Percentiles rank a stretch among this genome's conserved stretches.
phyloP scores from a whole-genome alignment of 37 sponge, comb jelly and placozoan genomes.

The Sycon ciliatum region DNA sequence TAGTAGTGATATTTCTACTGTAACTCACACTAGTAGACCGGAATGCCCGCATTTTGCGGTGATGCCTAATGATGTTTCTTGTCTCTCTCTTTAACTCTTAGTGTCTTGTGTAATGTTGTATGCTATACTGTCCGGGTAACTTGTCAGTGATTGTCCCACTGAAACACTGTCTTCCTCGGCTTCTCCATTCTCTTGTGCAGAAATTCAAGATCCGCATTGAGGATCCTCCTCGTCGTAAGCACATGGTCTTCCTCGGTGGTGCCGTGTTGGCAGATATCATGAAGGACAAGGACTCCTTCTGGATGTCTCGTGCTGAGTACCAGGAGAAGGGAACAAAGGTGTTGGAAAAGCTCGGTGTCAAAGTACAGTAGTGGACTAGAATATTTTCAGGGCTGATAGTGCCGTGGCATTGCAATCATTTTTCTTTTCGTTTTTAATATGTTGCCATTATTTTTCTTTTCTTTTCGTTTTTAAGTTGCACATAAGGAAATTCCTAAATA shows the following conservation, averaged over 20 bases:
- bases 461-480: not conserved
- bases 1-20: too few species aligned
- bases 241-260: slow-evolving; percentile 98
- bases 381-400: not conserved
- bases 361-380: not conserved
- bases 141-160: not conserved
- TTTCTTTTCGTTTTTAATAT: not conserved
- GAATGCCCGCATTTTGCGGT: too few species aligned
- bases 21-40: too few species aligned
- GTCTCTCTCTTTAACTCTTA: not conserved
- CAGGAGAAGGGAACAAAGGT: slow-evolving; percentile 92
- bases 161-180: not conserved
- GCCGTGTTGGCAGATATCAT: slow-evolving; percentile 98
- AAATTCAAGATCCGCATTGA: slow-evolving; percentile 99
- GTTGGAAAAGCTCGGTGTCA: slow-evolving; percentile 87
- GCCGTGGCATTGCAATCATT: not conserved
- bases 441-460: not conserved
- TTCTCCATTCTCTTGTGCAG: slow-evolving; percentile 28
- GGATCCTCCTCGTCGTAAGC: slow-evolving; percentile 97
- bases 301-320: slow-evolving; percentile 98
- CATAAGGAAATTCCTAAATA: not conserved
- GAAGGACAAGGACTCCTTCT: slow-evolving; percentile 87
- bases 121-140: not conserved
- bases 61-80: too few species aligned
- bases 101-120: not conserved